Conservation (phyloP, 2,113 vertebrate genomes). For the Salvelinus fontinalis region DNA sequence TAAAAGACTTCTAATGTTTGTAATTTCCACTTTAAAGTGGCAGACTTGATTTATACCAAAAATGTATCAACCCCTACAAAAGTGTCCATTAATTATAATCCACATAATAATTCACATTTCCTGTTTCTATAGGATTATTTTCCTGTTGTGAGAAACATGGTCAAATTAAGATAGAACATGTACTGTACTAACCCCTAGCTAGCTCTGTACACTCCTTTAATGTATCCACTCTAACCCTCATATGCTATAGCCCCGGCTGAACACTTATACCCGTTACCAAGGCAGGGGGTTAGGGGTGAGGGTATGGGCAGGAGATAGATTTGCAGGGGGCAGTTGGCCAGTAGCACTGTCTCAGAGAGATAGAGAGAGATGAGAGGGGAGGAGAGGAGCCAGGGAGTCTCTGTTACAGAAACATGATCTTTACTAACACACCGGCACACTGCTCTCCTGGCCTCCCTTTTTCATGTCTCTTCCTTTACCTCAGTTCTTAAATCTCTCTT, state of each 20-base stretch:
- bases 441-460: neutral
- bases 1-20: no score
- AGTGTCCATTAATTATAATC: no score
- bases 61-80: no score
- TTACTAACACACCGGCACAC: slow-evolving; percentile 18
- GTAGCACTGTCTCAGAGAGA: slow-evolving; percentile 32
- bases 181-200: no score
- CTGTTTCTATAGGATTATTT: no score
- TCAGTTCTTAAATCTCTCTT: slow-evolving; percentile 22
- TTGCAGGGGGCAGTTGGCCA: slow-evolving; percentile 43
- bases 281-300: slow-evolving; percentile 31
- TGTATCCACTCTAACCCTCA: no score
- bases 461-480: slow-evolving; percentile 7
- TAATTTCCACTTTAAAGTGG: no score
- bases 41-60: no score
- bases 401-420: slow-evolving; percentile 62
- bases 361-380: slow-evolving; percentile 30
- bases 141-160: no score
- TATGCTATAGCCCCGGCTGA: slow-evolving; percentile 39
- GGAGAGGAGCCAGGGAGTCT: slow-evolving; percentile 65
- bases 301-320: slow-evolving; percentile 26
- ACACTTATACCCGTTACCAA: slow-evolving; percentile 41
- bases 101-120: no score
- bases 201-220: no score
- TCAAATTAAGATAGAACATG: no score